A percentile compares a stretch with the other conserved stretches of the same genome.
Evolutionary conservation across 2,113 vertebrate genomes (phyloP).

Genomic region (Tinamus guttatus): DNA sequence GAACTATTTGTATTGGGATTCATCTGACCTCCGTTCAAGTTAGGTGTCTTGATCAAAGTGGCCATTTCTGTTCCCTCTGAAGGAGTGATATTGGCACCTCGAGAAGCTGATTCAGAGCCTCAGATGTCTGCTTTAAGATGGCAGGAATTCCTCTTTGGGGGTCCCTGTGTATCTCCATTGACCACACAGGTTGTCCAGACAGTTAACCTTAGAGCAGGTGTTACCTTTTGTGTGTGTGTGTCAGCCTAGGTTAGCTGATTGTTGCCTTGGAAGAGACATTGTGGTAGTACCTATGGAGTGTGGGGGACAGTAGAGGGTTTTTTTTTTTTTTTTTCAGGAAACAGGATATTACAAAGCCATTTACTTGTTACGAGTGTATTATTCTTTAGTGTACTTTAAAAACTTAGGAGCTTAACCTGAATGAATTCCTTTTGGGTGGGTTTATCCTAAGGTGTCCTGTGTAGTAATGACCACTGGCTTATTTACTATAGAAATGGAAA

Average conservation of each 20-base stretch:
- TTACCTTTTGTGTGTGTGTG: neutral
- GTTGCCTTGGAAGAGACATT: neutral
- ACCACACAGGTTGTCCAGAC: neutral
- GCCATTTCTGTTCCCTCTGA: neutral
- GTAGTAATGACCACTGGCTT: neutral
- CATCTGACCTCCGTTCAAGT: neutral
- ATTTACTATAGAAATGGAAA: constrained; percentile 14
- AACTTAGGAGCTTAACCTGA: neutral
- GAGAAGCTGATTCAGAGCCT: neutral
- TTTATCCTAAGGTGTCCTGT: neutral
- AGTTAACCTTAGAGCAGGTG: neutral
- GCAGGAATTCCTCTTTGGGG: neutral
- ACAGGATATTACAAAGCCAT: neutral
- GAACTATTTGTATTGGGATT: neutral
- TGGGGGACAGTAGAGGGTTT: neutral
- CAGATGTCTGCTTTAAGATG: neutral
- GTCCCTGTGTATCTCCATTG: neutral
- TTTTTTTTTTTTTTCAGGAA: neutral
- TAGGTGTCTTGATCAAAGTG: neutral
- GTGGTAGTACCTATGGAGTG: neutral
- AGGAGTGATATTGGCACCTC: neutral
- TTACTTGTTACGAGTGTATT: neutral
- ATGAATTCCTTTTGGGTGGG: neutral
- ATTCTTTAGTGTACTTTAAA: neutral
- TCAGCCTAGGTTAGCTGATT: neutral